These are phyloP conservation scores for Dryadula phaetusa DNA, from an alignment of 2,888 invertebrate genomes.

Conservation along the genomic window DNA sequence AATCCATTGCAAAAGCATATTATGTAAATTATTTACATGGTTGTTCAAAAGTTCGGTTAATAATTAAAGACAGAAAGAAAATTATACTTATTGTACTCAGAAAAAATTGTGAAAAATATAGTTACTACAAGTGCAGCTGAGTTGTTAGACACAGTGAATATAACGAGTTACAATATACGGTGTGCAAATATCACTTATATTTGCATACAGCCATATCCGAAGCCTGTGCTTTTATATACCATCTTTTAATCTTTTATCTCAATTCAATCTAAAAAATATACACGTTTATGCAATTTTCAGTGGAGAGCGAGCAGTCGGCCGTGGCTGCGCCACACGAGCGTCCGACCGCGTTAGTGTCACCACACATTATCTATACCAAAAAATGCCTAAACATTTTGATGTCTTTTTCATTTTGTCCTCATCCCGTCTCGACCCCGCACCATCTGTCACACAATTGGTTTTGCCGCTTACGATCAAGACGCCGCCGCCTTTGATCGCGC, in stretches of 20 bases:
- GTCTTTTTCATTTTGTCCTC: conserved; percentile 54
- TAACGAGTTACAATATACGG: neutral
- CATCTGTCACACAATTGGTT: conserved; percentile 74
- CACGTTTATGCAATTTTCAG: conserved; percentile 41
- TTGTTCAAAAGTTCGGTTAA: too few species aligned
- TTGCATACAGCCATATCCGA: neutral
- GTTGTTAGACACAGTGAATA: too few species aligned
- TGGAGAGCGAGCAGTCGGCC: conserved; percentile 15
- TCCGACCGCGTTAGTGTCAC: conserved; percentile 41
- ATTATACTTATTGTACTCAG: too few species aligned
- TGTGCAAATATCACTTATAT: neutral
- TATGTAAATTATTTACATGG: too few species aligned
- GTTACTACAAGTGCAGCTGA: too few species aligned
- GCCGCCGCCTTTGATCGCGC: conserved; percentile 70
- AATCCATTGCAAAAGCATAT: too few species aligned
- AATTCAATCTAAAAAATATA: conserved; percentile 23
- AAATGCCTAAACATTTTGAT: conserved; percentile 64
- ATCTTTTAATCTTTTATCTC: conserved; percentile 11
- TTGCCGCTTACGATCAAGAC: conserved; percentile 67
- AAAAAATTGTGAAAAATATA: too few species aligned
- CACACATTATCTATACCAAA: conserved; percentile 50
- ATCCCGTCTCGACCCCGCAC: conserved; percentile 50
- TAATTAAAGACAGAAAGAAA: too few species aligned
- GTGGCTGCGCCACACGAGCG: conserved; percentile 34
- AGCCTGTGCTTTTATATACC: neutral